A percentile compares a stretch with the other conserved stretches of the same genome.
Evolutionary conservation across 2,888 invertebrate genomes (phyloP).

Genomic region (Drosophila merina): DNA sequence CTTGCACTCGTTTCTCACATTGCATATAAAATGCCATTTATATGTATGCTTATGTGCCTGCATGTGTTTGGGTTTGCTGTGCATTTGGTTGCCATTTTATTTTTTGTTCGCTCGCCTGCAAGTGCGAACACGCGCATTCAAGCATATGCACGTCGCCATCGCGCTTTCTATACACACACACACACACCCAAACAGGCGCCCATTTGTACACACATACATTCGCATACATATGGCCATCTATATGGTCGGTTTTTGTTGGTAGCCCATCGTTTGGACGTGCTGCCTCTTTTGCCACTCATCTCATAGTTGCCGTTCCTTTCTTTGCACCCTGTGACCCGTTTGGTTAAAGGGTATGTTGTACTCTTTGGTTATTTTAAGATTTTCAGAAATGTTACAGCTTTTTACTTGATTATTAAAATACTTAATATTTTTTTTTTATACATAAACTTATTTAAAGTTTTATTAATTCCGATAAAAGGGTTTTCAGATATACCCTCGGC

Average conservation of each 20-base stretch:
- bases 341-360: constrained; percentile 3
- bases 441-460: too few relatives aligned
- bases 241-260: constrained; percentile 52
- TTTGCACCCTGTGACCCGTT: constrained; percentile 12
- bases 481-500: not conserved
- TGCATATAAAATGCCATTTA: constrained; percentile 15
- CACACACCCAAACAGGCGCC: constrained; percentile 10
- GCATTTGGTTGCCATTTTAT: constrained; percentile 65
- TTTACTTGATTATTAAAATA: not conserved
- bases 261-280: constrained; percentile 64
- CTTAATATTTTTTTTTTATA: not conserved
- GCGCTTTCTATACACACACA: constrained; percentile 40
- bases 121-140: constrained; percentile 80
- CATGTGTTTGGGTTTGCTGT: constrained; percentile 63
- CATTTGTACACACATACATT: constrained; percentile 12
- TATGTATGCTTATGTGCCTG: constrained; percentile 38
- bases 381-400: not conserved
- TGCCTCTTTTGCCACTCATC: constrained; percentile 75
- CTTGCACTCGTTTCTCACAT: constrained; percentile 72
- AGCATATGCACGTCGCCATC: constrained; percentile 71
- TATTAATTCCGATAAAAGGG: not conserved
- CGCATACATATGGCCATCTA: constrained; percentile 25
- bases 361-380: not conserved
- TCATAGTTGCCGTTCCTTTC: constrained; percentile 47
- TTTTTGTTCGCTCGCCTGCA: constrained; percentile 61